These are phyloP conservation scores for Menidia menidia DNA, from an alignment of 2,797 vertebrate genomes.

Conservation along the genomic window DNA sequence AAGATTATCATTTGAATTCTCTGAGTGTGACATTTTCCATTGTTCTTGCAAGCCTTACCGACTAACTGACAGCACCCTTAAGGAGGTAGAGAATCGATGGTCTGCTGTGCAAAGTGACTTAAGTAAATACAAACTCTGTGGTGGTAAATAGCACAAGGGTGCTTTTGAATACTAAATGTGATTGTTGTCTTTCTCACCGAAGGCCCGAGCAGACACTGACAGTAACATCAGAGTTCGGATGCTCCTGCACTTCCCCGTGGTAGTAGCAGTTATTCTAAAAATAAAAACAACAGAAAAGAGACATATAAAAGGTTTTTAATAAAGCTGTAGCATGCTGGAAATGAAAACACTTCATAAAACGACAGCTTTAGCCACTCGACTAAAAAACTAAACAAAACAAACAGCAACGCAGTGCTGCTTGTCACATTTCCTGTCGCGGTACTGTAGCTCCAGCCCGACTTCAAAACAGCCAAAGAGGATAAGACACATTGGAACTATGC, in stretches of 20 bases:
- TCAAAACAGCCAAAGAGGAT: conserved; percentile 41
- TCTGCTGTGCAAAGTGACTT: conserved; percentile 52
- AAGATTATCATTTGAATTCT: conserved; percentile 47
- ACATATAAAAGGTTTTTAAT: background rate
- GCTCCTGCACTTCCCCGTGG: conserved; percentile 73
- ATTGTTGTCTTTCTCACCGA: conserved; percentile 65
- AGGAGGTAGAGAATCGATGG: conserved; percentile 51
- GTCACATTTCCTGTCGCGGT: conserved; percentile 18
- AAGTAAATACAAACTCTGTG: conserved; percentile 68
- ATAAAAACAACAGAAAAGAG: background rate
- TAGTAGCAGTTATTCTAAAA: conserved; percentile 81
- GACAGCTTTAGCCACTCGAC: conserved; percentile 1
- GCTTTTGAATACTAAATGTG: conserved; percentile 51
- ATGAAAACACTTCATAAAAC: conserved; percentile 18
- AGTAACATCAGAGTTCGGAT: conserved; percentile 74
- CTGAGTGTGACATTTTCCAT: conserved; percentile 64
- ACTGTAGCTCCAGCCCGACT: conserved; percentile 19
- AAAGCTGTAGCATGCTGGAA: background rate
- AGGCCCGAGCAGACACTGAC: conserved; percentile 78
- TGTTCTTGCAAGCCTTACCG: conserved; percentile 35
- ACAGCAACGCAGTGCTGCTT: conserved; percentile 4
- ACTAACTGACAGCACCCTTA: conserved; percentile 49
- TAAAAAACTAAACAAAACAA: conserved; percentile 11
- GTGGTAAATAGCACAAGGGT: conserved; percentile 65
- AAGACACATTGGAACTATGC: conserved; percentile 12